Conservation (phyloP, 2,888 invertebrate species). For the Sinentomon sp. region DNA sequence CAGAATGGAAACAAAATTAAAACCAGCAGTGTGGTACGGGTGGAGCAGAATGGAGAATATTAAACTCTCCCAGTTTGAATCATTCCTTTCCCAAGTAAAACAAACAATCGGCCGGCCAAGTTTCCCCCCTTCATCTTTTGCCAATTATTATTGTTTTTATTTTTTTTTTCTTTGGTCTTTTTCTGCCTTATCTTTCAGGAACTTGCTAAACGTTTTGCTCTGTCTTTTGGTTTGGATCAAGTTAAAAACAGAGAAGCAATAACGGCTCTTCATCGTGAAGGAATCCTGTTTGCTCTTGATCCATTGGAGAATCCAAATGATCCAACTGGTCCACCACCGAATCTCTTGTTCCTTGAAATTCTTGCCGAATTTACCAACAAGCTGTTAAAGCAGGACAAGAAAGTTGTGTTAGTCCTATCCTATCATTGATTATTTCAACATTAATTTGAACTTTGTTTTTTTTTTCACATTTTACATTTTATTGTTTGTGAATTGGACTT, state of each 20-base stretch:
- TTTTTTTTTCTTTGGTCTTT: background rate
- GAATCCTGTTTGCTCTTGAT: slow-evolving; percentile 62
- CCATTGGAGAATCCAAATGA: slow-evolving; percentile 31
- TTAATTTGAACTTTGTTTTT: slow-evolving; percentile 4
- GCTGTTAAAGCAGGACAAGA: slow-evolving; percentile 83
- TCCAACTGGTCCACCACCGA: slow-evolving; percentile 52
- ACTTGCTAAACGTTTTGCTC: slow-evolving; percentile 79
- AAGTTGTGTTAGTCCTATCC: slow-evolving; percentile 35
- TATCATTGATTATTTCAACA: slow-evolving; percentile 2
- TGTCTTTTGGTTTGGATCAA: slow-evolving; percentile 88
- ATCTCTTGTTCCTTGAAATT: slow-evolving; percentile 78
- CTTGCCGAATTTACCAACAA: slow-evolving; percentile 88
- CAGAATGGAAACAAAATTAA: too few species aligned
- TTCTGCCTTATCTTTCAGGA: too few species aligned
- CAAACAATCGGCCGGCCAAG: too few species aligned
- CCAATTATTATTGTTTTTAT: slow-evolving; percentile 1
- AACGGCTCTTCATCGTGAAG: slow-evolving; percentile 77
- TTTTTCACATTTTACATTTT: background rate
- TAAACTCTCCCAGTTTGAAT: too few species aligned
- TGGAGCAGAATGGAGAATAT: too few species aligned
- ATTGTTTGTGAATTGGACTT: too few species aligned
- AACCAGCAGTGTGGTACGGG: too few species aligned
- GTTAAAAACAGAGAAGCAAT: slow-evolving; percentile 90
- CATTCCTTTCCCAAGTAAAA: too few species aligned
- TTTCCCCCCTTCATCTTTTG: too few species aligned